Evolutionary conservation across 2,113 vertebrate species (phyloP), one percentile per base, ranked within the genome.

Genomic region (Syngnathus typhle): DNA sequence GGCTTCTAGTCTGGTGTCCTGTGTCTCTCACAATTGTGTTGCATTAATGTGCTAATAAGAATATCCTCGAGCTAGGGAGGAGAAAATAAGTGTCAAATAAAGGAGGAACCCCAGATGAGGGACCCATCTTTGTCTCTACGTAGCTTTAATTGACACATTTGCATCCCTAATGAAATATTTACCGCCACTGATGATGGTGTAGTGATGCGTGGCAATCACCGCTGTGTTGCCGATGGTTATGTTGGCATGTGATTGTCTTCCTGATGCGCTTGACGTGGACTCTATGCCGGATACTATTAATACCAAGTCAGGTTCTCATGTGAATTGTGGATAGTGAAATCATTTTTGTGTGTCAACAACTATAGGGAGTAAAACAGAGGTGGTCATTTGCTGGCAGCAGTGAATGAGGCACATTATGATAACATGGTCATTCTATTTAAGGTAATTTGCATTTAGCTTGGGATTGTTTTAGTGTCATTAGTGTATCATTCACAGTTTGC

Each of bases 101-200:
- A 83, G 76, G 18, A 38, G 60, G 71, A 73, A 78, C 76, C 27
- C 71, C 80, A 78, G 78, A 74, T 19, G 76, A 78, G 82, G 68
- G 80, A 79, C 83, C 85, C 78, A 9, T 76, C 72, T 79, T 81
- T 67, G 77, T 79, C 75, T 85, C 75, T 49, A 79, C 75, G 71
- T 79, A 84, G 82, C 73, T 90, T 88, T 89, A 91, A 91, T 89
- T 89, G 89, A 89, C 87, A 91, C 87, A 90, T 91, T 89, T 87
- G 87, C 85, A 90, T 88, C 84, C 72, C 82, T 89, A 84, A 91
- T 88, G 84, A 86, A 90, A 87, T 90, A 88, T 91, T 90, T 87
- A 89, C 83, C 27, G 76, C 82, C 82, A 83, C 77, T 77, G 82
- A 81, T 77, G 75, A 77, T 71, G 84, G 80, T 44, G 82, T 77